A percentile compares a stretch with the other conserved stretches of the same genome.
Evolutionary conservation across 2,797 vertebrate species (phyloP).

Genomic region (Pagetopsis macropterus): DNA sequence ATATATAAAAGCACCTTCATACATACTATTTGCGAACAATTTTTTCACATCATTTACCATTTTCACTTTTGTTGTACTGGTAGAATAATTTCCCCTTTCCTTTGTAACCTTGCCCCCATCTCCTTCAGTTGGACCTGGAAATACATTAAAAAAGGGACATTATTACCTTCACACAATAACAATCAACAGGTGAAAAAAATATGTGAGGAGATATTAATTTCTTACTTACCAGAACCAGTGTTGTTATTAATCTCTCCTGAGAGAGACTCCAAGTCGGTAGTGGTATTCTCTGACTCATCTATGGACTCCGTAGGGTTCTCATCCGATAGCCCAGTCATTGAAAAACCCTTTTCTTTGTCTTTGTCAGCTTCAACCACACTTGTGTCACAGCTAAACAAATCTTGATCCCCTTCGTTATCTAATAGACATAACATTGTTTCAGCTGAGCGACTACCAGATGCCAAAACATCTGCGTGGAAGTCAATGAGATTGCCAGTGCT

Average conservation of each 20-base stretch:
- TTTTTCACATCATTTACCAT: constrained; percentile 47
- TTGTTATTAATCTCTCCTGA: not conserved
- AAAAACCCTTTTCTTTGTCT: constrained; percentile 11
- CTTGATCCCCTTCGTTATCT: constrained; percentile 14
- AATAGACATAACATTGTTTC: constrained; percentile 8
- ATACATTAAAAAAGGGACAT: not conserved
- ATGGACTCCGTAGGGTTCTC: constrained; percentile 12
- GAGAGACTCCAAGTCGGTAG: constrained; percentile 7
- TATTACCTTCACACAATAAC: constrained; percentile 3
- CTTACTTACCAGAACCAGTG: constrained; percentile 55
- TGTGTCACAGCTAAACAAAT: not conserved
- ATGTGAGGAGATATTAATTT: not conserved
- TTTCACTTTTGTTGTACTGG: constrained; percentile 29
- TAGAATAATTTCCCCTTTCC: not conserved
- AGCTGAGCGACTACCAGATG: constrained; percentile 16
- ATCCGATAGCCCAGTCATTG: constrained; percentile 15
- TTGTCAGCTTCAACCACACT: constrained; percentile 19
- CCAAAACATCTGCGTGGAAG: not conserved
- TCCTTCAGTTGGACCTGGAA: constrained; percentile 26
- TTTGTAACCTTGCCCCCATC: not conserved
- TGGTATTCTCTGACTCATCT: constrained; percentile 6
- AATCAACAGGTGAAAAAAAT: not conserved
- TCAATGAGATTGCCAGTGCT: constrained; percentile 10
- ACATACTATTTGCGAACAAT: not conserved
- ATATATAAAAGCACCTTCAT: not conserved